Conservation (phyloP, 2,113 vertebrate species). For the Upupa epops region DNA sequence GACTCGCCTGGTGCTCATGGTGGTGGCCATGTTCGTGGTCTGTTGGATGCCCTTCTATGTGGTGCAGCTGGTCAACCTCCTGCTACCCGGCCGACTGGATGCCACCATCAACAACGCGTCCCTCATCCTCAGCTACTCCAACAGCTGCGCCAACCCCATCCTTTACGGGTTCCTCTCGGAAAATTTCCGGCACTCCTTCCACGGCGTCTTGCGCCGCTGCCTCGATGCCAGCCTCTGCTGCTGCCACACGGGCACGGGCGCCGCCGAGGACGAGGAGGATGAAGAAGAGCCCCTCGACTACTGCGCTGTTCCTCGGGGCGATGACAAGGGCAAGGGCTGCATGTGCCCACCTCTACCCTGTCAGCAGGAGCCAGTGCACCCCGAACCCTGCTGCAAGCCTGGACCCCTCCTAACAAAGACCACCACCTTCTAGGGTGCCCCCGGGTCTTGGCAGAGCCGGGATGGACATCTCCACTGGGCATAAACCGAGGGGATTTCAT, state of each 20-base stretch:
- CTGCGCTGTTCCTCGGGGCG: slow-evolving; percentile 43
- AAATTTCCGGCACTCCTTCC: slow-evolving; percentile 89
- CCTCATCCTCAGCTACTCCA: slow-evolving; percentile 88
- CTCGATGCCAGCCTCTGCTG: slow-evolving; percentile 46
- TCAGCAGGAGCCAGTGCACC: slow-evolving; percentile 57
- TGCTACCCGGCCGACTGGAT: slow-evolving; percentile 77
- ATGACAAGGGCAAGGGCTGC: slow-evolving; percentile 48
- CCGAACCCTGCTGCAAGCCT: slow-evolving; percentile 55
- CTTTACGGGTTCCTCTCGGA: slow-evolving; percentile 89
- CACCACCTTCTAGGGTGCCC: slow-evolving; percentile 60
- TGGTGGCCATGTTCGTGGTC: slow-evolving; percentile 88
- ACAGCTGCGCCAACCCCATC: slow-evolving; percentile 91
- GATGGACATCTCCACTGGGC: not conserved
- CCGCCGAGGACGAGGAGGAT: not conserved
- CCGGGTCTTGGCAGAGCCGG: accelerated
- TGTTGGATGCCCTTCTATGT: slow-evolving; percentile 93
- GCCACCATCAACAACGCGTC: slow-evolving; percentile 87
- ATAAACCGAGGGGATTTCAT: not conserved
- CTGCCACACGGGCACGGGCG: not conserved
- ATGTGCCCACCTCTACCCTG: slow-evolving; percentile 61
- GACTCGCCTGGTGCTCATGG: slow-evolving; percentile 83
- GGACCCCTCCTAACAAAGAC: slow-evolving; percentile 64
- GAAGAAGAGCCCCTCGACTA: slow-evolving; percentile 77
- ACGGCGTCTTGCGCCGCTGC: slow-evolving; percentile 84
- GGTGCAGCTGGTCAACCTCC: slow-evolving; percentile 86